Base-by-base conservation (phyloP, 2,888 invertebrate species). In the Marasmarcha lunaedactyla region DNA sequence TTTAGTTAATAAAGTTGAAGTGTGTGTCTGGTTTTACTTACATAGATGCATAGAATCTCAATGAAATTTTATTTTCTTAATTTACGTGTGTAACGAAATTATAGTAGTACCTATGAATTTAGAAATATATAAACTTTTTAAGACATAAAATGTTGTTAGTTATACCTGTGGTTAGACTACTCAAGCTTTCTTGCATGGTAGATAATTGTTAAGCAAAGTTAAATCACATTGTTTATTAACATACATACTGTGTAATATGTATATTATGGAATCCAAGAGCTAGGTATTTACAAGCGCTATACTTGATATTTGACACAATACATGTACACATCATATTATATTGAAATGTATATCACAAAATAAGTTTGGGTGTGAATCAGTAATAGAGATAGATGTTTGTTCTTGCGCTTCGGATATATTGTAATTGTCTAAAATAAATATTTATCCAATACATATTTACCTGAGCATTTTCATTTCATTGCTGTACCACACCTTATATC, bases 351-450 rank as follows among this genome's bases (percentile, higher is more conserved):
- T 35, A 53, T 60, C 63, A 64, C 55, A 48, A 49, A 51, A 56
- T 63, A 64, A 58, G 56, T 54, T 52, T 54, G 55, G 55, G 68
- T 59, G 69, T 73, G 67, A 57, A 64, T 68, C 63, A 59, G 58
- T 63, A 59, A 58, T 63, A 65, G 62, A 55, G 46, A 63, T 74
- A 69, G 68, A 66, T 63, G 65, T 71, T 71, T 69, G 67, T 68
- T 70, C 63, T 67, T 65, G 65, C 61, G 78, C 79, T 81, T 71
- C 55, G 55, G 71, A 66, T 62, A 71, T 67, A 73, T 68, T 78
- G 74, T 81, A 77, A 67, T 64, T 70, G 64, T 77, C 68, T 71
- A 68, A 20, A 77, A 73, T 81, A 79, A 73, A 81, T 76, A 78
- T 79, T 74, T 81, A 81, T 73, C 71, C 77, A 65, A 71, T 69